Base-by-base conservation (phyloP, 2,113 vertebrate genomes). In the Falcunculus frontatus region DNA sequence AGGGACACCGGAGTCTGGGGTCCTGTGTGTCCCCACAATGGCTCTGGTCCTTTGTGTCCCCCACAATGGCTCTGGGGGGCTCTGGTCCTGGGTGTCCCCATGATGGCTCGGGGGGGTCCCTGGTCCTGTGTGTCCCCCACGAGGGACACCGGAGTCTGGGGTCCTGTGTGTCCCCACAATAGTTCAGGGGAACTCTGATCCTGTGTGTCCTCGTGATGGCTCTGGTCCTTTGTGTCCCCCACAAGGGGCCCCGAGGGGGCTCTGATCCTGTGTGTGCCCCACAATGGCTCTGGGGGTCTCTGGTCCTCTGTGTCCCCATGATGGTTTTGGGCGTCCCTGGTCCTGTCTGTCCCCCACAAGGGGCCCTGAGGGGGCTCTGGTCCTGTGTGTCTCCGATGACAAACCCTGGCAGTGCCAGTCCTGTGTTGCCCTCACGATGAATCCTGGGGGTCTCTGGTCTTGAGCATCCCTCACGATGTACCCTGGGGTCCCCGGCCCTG, bases 211-310 rank as follows among this genome's bases (percentile, higher is more conserved):
- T 25, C 57, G 25, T 1, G 4, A 39, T 12, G 35, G 3, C 7
- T 25, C 7, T 21, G 23, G 16, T 37, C 57, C 7, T 19, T 7
- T 10, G 33, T 57, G 33, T n/a, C 33, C 53, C 53, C 30, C 9
- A 41, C 13, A 13, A 41, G 11, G 13, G 41, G n/a, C 0, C 2
- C 15, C 25, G 20, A n/a, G 3, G 7, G 46, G 4, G 2, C 13
- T 8, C 18, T 55, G 53, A 11, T 27, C 57, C 7, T 19, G 10
- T 10, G 21, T 57, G 33, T n/a, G 20, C 53, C 20, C 53, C 30
- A 41, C 41, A 13, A 41, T 11, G 13, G 41, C 41, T 5, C 30
- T 55, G 53, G 18, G 41, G 13, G 41, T 10, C 13, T 12, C 41
- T 14, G 13, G 41, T 41, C 41, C 41, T 14, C 8, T 27, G 57